Evolutionary conservation across 2,113 vertebrate genomes (phyloP).

Genomic region (Alexandromys fortis): DNA sequence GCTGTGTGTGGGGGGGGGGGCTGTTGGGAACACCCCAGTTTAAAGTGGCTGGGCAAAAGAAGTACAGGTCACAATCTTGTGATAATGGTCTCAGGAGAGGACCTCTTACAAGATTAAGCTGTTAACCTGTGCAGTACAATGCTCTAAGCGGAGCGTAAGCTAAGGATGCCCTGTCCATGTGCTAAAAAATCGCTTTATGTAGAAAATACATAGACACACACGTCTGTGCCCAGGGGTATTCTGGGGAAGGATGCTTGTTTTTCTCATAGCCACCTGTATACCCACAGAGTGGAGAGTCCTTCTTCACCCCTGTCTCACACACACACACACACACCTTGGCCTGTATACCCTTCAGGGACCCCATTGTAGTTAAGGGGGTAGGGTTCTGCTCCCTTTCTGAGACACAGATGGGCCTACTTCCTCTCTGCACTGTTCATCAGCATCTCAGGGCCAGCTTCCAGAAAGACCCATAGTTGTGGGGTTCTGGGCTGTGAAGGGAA

Average conservation of each 20-base stretch:
- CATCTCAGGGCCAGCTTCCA: neutral
- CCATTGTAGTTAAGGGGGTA: neutral
- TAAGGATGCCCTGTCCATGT: neutral
- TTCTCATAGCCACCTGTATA: neutral
- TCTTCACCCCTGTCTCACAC: neutral
- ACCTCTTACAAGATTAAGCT: neutral
- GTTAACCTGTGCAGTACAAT: neutral
- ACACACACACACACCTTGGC: neutral
- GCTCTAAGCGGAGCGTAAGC: neutral
- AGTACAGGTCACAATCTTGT: neutral
- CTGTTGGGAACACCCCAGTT: neutral
- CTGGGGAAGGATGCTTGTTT: neutral
- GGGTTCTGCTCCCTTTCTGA: neutral
- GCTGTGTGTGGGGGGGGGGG: no score
- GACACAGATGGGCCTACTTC: neutral
- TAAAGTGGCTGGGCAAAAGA: neutral
- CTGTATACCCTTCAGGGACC: neutral
- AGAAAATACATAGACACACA: neutral
- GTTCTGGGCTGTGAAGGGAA: conserved; percentile 14
- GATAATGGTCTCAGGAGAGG: neutral
- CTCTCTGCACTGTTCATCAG: neutral
- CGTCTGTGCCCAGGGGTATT: neutral
- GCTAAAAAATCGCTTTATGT: neutral
- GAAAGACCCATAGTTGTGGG: neutral
- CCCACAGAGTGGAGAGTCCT: neutral